Percentiles rank a stretch among this genome's conserved stretches.
These are phyloP conservation scores for Paradoxurus hermaphroditus DNA, from an alignment of 2,113 vertebrate genomes.

Conservation along the genomic window DNA sequence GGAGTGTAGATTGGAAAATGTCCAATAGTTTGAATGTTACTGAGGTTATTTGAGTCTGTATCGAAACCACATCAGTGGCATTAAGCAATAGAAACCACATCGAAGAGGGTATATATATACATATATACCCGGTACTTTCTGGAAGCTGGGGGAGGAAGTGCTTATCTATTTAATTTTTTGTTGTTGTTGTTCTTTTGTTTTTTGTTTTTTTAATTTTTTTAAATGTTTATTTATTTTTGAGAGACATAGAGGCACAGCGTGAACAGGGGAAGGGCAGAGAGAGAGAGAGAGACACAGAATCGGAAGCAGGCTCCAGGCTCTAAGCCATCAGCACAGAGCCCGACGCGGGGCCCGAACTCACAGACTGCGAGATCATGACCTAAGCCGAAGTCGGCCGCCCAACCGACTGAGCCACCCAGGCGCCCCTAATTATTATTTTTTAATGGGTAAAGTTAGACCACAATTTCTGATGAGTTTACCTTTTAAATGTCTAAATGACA, in stretches of 20 bases:
- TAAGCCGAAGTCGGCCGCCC: no score
- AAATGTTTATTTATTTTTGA: no score
- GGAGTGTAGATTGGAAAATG: neutral
- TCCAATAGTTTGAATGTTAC: neutral
- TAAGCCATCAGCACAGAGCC: no score
- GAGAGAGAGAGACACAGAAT: no score
- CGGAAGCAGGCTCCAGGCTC: no score
- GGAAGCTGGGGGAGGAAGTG: neutral
- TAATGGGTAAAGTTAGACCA: neutral
- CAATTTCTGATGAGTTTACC: neutral
- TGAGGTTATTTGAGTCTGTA: neutral
- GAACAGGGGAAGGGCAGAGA: no score
- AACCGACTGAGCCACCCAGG: no score
- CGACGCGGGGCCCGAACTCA: no score
- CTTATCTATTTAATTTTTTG: neutral
- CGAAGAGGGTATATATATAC: neutral
- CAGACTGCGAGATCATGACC: no score
- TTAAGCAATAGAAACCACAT: neutral
- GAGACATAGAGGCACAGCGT: no score
- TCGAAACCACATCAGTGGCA: neutral
- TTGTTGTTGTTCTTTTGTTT: no score
- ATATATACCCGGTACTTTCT: neutral
- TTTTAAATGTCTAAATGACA: neutral
- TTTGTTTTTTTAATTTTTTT: neutral
- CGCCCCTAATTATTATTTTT: neutral